Conservation (phyloP, 1,140 invertebrate genomes). For the Reticulitermes speratus region DNA sequence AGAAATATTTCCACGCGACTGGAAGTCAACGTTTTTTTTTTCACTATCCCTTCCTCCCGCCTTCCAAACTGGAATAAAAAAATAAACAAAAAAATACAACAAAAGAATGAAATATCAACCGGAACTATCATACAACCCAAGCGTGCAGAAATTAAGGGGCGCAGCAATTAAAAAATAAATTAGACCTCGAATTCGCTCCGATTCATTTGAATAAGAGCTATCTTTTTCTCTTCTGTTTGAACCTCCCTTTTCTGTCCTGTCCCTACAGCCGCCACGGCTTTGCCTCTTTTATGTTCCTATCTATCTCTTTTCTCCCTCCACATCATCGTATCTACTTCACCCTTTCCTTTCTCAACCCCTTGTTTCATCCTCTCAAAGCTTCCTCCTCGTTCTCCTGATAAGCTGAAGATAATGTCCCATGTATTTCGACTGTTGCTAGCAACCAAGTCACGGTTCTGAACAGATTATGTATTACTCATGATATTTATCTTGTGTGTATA, state of each 20-base stretch:
- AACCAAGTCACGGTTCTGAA: not conserved
- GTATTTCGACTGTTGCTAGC: not conserved
- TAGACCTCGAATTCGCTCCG: conserved; percentile 21
- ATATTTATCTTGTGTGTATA: not conserved
- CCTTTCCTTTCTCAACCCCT: not conserved
- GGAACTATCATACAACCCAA: conserved; percentile 25
- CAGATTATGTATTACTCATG: not conserved
- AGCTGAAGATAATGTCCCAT: conserved; percentile 21
- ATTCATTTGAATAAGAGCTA: conserved; percentile 28
- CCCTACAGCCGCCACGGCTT: not conserved
- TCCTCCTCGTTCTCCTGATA: conserved; percentile 9
- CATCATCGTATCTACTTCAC: not conserved
- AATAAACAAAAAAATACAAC: conserved; percentile 19
- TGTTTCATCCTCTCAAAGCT: conserved; percentile 17
- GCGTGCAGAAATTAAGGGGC: conserved; percentile 28
- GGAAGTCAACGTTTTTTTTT: not conserved
- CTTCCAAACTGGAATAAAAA: not conserved
- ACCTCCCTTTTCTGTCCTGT: not conserved
- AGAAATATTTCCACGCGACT: conserved; percentile 18
- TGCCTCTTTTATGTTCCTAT: not conserved
- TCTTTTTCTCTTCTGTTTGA: conserved; percentile 22
- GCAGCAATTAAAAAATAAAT: conserved; percentile 33
- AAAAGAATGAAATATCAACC: conserved; percentile 31
- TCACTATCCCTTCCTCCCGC: not conserved
- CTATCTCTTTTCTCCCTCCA: not conserved